These are phyloP conservation scores for Ctenodactylus gundi DNA, from an alignment of 2,113 vertebrate genomes.

Conservation along the genomic window DNA sequence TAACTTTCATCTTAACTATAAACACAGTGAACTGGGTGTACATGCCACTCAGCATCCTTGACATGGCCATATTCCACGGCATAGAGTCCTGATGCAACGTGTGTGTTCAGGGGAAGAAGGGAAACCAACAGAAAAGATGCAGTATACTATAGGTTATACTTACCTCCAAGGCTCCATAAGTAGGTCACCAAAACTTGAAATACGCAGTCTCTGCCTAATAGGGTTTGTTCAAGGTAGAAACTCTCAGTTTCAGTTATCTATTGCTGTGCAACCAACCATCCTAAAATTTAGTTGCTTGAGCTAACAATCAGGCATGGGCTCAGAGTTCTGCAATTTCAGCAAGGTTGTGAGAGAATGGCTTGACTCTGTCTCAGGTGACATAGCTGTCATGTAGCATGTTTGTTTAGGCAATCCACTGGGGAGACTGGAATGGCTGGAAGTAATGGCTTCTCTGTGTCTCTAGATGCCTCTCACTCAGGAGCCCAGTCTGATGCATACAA, in stretches of 20 bases:
- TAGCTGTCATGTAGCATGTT: background rate
- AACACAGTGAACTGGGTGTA: background rate
- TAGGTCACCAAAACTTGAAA: background rate
- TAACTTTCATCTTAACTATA: background rate
- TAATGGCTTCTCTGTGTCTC: background rate
- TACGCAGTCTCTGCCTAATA: background rate
- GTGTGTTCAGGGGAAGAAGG: background rate
- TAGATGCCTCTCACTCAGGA: background rate
- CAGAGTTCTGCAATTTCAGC: background rate
- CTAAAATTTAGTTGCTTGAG: background rate
- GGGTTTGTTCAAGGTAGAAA: background rate
- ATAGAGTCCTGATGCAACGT: background rate
- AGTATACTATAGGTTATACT: no score
- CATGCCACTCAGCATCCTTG: background rate
- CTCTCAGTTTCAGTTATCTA: background rate
- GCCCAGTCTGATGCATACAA: background rate
- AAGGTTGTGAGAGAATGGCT: background rate
- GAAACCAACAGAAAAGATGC: background rate
- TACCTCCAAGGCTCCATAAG: background rate
- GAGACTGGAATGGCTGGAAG: rapidly evolving
- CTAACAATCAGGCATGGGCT: background rate
- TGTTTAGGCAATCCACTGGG: rapidly evolving
- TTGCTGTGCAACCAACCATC: background rate
- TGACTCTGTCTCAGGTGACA: background rate
- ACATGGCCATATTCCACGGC: background rate